Conservation (phyloP, 2,888 invertebrate genomes). For the Hanleya hanleyi region DNA sequence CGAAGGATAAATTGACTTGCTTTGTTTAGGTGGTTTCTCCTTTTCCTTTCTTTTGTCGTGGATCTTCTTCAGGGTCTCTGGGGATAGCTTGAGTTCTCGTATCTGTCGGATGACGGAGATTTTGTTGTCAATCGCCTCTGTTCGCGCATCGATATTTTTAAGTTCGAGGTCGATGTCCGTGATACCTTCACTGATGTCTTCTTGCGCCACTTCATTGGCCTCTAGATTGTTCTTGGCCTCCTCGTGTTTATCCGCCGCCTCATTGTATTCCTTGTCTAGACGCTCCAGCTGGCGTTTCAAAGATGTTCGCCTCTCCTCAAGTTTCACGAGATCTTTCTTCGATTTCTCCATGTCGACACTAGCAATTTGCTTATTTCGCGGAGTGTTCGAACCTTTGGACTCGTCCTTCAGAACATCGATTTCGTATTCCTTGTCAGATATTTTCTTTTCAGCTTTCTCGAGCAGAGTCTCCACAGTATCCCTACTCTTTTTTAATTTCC, state of each 20-base stretch:
- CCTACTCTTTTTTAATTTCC: constrained; percentile 46
- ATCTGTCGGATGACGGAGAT: constrained; percentile 52
- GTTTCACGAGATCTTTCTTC: constrained; percentile 40
- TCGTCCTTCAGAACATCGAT: constrained; percentile 47
- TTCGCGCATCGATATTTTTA: not conserved
- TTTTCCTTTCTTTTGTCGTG: constrained; percentile 45
- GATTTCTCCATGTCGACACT: constrained; percentile 34
- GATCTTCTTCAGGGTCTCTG: constrained; percentile 56
- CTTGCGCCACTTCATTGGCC: constrained; percentile 6
- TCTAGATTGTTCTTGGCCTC: constrained; percentile 51
- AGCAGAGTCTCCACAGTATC: constrained; percentile 50
- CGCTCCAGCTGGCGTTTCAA: constrained; percentile 41
- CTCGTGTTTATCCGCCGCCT: constrained; percentile 44
- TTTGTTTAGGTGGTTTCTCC: too few species aligned
- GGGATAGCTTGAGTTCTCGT: constrained; percentile 54
- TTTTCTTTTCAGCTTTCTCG: constrained; percentile 41
- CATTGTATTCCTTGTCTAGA: constrained; percentile 46
- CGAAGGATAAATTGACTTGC: too few species aligned
- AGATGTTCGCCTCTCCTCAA: constrained; percentile 43
- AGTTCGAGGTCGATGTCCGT: not conserved
- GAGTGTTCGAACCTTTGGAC: constrained; percentile 38
- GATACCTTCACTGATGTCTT: constrained; percentile 26
- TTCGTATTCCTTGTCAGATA: constrained; percentile 42
- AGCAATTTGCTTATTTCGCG: constrained; percentile 45
- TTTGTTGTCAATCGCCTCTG: not conserved